phyloP scores from a whole-genome alignment of 2,113 vertebrate genomes.

The Cyanistes caeruleus region DNA sequence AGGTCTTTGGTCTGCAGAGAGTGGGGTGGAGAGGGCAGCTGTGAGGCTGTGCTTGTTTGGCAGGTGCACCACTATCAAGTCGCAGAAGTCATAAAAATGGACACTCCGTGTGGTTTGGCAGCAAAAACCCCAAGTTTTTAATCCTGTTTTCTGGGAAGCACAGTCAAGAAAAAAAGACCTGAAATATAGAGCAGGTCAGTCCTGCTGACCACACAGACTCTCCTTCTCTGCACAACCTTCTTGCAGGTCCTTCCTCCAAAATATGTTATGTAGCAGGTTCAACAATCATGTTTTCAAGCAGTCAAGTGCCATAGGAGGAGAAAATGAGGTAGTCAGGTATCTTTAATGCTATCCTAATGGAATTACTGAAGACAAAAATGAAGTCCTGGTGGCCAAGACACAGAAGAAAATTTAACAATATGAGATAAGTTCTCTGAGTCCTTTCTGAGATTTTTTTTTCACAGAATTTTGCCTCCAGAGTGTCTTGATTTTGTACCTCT shows the following conservation, averaged over 20 bases:
- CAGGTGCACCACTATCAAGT: not conserved
- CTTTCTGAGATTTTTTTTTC: not conserved
- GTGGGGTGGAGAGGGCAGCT: not conserved
- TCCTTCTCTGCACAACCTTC: not conserved
- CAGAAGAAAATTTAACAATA: not conserved
- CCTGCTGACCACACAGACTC: not conserved
- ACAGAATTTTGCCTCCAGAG: not conserved
- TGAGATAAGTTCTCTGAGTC: not conserved
- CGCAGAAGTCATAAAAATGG: not conserved
- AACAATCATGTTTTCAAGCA: not conserved
- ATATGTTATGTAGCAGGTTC: rapidly evolving
- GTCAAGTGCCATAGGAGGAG: not conserved
- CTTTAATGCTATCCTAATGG: not conserved
- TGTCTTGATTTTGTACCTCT: not conserved
- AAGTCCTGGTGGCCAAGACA: not conserved
- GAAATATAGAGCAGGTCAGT: not conserved
- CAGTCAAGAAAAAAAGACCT: not conserved
- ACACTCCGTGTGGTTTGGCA: not conserved
- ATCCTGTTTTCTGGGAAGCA: not conserved
- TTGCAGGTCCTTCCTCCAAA: not conserved
- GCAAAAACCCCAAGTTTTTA: not conserved
- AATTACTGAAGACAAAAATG: not conserved
- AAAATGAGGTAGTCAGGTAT: not conserved
- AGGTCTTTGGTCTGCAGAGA: not conserved
- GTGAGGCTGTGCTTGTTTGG: not conserved